Evolutionary conservation across 2,888 invertebrate genomes (phyloP), one percentile per base, ranked within the genome.

Genomic region (Oxyteleia sp.): DNA sequence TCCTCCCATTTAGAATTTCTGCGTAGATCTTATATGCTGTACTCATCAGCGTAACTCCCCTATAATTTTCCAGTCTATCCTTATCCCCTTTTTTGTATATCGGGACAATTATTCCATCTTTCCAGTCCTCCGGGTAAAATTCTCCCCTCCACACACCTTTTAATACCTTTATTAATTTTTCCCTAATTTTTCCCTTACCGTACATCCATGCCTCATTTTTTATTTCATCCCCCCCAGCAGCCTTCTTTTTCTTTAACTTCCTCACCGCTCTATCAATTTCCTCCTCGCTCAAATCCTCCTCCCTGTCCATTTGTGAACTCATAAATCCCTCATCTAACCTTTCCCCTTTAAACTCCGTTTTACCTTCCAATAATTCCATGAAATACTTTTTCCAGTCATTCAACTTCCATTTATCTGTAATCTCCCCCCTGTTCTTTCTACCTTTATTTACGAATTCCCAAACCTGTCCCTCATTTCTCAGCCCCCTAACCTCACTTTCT

Each of bases 191-290:
- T n/a, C 23, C n/a, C 23, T 49, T 13, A 0, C 49, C 26, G 16
- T n/a, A 49, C 7, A 49, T n/a, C 13, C 49, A 49, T 0, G 7
- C 49, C 7, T 49, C 49, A n/a, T 49, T 49, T n/a, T 11, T 23
- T 11, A 49, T 26, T 49, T 4, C 26, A 26, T 23, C 49, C 4
- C 7, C 4, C 7, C 49, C 49, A n/a, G 23, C 26, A 7, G 49
- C 49, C 26, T 49, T 49, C 3, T 49, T 49, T 13, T n/a, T 23
- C 26, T 49, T 49, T n/a, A 49, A 5, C 26, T 49, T 49, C 26
- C 23, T 23, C n/a, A 49, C 13, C n/a, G 4, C 10, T 10, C 20
- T 15, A 4, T 51, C 49, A n/a, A 11, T n/a, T 26, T 26, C 26
- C 26, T 51, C 26, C 23, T n/a, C 16, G 13, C 10, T 51, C 49